These are phyloP conservation scores for Spatulosminthurus flaviceps DNA, from an alignment of 2,888 invertebrate genomes.

Conservation along the genomic window DNA sequence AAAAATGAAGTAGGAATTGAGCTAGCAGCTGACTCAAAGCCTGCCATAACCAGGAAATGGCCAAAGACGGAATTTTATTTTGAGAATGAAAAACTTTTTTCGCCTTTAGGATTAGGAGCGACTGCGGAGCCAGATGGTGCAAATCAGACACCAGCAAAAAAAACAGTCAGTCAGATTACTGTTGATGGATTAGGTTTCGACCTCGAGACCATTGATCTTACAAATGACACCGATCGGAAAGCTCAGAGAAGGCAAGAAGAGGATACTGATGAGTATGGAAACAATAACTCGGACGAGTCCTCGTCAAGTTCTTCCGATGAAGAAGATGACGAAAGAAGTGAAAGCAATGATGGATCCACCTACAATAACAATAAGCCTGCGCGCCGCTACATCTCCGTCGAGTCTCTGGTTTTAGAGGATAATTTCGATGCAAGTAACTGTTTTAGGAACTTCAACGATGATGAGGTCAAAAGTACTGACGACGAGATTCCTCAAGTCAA, in stretches of 20 bases:
- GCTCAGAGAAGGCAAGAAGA: background rate
- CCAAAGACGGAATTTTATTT: background rate
- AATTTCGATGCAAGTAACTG: slow-evolving; percentile 37
- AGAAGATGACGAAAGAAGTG: background rate
- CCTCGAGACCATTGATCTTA: slow-evolving; percentile 43
- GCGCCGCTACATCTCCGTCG: slow-evolving; percentile 36
- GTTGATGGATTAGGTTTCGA: slow-evolving; percentile 42
- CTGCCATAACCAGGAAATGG: background rate
- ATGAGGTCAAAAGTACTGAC: background rate
- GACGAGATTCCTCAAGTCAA: slow-evolving; percentile 44
- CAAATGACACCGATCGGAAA: slow-evolving; percentile 34
- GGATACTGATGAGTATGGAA: slow-evolving; percentile 28
- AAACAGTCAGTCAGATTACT: slow-evolving; percentile 32
- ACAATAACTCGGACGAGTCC: background rate
- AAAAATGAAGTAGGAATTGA: slow-evolving; percentile 11
- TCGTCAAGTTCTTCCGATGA: background rate
- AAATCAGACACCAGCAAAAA: slow-evolving; percentile 1
- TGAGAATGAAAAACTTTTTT: background rate
- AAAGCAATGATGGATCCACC: background rate
- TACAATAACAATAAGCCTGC: background rate
- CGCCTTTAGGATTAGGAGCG: background rate
- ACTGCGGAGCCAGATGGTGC: background rate
- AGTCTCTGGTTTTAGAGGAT: slow-evolving; percentile 39
- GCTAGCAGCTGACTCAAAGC: background rate
- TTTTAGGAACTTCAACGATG: background rate